Conservation (phyloP, 2,797 vertebrate species). For the Cossypha caffra region DNA sequence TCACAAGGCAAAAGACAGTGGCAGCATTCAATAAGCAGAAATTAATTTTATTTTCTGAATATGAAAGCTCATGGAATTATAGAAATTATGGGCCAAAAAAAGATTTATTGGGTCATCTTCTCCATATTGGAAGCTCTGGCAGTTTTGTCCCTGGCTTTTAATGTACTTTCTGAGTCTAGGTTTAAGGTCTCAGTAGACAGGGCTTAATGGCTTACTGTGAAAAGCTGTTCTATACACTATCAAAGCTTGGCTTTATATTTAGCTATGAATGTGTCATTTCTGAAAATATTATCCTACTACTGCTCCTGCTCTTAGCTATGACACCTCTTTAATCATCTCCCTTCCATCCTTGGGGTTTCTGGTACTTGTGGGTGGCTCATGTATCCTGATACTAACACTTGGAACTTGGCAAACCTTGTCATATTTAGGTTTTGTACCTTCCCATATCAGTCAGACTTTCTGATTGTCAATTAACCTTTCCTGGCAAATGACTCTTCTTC, state of each 20-base stretch:
- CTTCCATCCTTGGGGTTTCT: neutral
- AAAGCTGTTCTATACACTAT: neutral
- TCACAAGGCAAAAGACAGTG: neutral
- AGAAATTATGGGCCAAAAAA: neutral
- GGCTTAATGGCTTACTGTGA: neutral
- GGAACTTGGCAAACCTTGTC: neutral
- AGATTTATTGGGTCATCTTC: constrained; percentile 16
- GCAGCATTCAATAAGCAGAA: constrained; percentile 11
- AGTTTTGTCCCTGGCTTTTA: neutral
- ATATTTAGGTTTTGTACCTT: neutral
- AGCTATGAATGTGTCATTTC: constrained; percentile 7
- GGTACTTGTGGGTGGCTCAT: neutral
- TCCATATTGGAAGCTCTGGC: neutral
- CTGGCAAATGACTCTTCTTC: neutral
- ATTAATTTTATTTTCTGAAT: constrained; percentile 46
- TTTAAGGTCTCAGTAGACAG: neutral
- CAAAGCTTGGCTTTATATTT: constrained; percentile 3
- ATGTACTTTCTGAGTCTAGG: neutral
- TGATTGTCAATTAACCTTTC: neutral
- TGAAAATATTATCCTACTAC: neutral
- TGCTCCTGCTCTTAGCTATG: neutral
- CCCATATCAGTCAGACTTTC: neutral
- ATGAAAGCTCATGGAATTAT: constrained; percentile 25
- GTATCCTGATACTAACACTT: neutral
- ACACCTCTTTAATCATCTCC: neutral